Conservation (phyloP, 2,113 vertebrate genomes). For the Brachypodius melanocephalos region DNA sequence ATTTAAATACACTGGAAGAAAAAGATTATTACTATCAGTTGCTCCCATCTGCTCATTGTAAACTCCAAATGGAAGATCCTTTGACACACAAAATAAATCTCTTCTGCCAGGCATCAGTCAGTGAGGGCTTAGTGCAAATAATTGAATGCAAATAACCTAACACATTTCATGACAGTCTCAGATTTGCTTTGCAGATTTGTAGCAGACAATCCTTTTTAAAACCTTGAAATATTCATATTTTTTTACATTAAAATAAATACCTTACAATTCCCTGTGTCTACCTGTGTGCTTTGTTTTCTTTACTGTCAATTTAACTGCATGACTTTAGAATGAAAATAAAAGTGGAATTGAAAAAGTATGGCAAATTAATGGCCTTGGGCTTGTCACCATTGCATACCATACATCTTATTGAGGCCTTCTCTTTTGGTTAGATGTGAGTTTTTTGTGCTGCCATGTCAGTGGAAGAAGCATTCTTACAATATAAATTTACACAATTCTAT, state of each 20-base stretch:
- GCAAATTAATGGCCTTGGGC: neutral
- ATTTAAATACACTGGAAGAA: neutral
- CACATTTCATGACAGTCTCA: neutral
- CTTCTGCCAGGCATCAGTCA: neutral
- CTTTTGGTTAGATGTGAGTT: neutral
- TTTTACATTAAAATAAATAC: neutral
- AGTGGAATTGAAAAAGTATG: neutral
- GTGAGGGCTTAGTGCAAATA: neutral
- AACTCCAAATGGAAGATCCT: constrained; percentile 6
- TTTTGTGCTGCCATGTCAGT: neutral
- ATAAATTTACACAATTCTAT: neutral
- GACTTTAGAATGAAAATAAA: neutral
- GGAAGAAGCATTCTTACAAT: neutral
- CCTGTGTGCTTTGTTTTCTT: neutral
- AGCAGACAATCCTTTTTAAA: neutral
- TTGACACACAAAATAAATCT: constrained; percentile 24
- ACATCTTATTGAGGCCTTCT: neutral
- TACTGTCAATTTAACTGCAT: neutral
- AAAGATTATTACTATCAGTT: neutral
- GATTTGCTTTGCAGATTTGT: constrained; percentile 21
- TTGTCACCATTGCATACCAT: neutral
- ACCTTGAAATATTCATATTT: neutral
- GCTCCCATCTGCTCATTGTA: neutral
- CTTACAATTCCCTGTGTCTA: neutral
- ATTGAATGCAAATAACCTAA: constrained; percentile 9